Evolutionary conservation across 2,113 vertebrate species (phyloP).

Genomic region (Drymodes brunneopygia): DNA sequence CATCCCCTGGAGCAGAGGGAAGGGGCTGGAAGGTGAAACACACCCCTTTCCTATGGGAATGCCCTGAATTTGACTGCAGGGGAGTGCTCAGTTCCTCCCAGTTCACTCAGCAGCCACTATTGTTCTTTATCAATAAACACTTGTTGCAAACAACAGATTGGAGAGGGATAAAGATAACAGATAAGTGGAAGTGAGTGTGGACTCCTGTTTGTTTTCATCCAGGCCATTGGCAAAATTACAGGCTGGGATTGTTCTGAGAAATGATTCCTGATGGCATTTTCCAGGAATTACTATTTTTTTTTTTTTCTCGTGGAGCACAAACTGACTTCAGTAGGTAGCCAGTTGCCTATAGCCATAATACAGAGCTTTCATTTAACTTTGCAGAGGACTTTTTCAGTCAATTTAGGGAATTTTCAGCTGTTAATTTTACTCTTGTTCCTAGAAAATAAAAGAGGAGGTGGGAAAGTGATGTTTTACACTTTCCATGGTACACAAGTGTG

Average conservation of each 20-base stretch:
- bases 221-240: background rate
- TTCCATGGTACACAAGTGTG: rapidly evolving
- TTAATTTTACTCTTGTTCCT: background rate
- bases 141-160: background rate
- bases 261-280: background rate
- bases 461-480: background rate
- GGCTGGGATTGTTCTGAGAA: background rate
- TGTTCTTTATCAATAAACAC: background rate
- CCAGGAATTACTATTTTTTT: background rate
- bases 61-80: background rate
- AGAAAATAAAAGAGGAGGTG: background rate
- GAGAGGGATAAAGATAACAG: background rate
- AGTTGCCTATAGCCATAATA: rapidly evolving
- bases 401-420: background rate
- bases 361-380: background rate
- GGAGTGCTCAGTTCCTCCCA: background rate
- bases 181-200: rapidly evolving
- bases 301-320: rapidly evolving
- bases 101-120: background rate
- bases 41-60: background rate
- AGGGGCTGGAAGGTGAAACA: background rate
- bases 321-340: background rate
- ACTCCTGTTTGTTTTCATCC: background rate
- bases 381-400: background rate
- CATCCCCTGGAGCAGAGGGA: background rate